Base-by-base conservation (phyloP, 2,113 vertebrate species). In the Pachypanchax playfairii region DNA sequence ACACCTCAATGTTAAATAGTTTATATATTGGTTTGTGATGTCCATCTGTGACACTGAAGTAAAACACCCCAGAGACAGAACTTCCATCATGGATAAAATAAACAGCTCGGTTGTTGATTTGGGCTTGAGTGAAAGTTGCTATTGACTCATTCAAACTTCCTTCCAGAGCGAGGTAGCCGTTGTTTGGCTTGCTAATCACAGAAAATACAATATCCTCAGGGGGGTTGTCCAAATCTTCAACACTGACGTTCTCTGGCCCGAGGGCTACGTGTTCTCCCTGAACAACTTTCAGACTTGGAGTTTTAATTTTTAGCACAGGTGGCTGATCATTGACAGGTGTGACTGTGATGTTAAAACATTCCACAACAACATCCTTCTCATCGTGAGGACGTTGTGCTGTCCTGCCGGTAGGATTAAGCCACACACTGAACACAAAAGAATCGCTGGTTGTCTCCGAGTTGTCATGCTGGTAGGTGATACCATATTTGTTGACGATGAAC, bases 41-140 rank as follows among this genome's bases (percentile, higher is more conserved):
- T 14, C 95, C 94, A 65, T 96, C 95, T 0, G 91, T 94, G 57
- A 96, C 94, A 3, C 93, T 96, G 59, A 98, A 96, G 86, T 96
- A 97, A 76, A 98, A 98, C 1, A 91, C 92, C 1, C 94, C 94
- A 4, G 95, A 94, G 8, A 75, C 85, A 1, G 92, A 73, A 62
- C 92, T 94, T 78, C 94, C 94, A 63, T 96, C 95, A 14, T 96
- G 94, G 49, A 94, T 50, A 76, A 97, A 98, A 85, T 87, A 93
- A n/a, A 96, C 43, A 13, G 83, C 77, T 44, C 83, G 87, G 31
- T 73, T 85, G 77, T 96, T 91, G 20, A 94, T 83, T 79, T 96
- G 92, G 9, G 93, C 93, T 85, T 97, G 94, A 5, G 94, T 94
- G 73, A 98, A 97, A 38, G 87, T 51, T 21, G 74, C 67, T 65